Evolutionary conservation across 2,797 vertebrate genomes (phyloP), one percentile per base, ranked within the genome.

Genomic region (Alauda arvensis): DNA sequence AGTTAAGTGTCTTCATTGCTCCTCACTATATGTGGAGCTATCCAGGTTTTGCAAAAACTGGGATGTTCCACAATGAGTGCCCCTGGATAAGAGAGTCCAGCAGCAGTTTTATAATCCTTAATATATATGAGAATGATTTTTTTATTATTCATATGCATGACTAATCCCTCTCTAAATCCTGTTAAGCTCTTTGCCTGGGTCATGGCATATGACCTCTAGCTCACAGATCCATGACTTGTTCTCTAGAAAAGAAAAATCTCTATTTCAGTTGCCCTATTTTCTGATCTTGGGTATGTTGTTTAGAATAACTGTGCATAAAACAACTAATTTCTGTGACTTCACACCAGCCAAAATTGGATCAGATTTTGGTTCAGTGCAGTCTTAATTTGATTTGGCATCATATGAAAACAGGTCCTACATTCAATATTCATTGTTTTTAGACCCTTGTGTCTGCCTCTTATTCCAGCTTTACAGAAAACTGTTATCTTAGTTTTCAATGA

Each of bases 161-260:
- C 71, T 92, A 92, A 95, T 94, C 88, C 46, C 25, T 79, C 65
- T 90, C 40, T 84, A 81, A 91, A 93, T 82, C 87, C 77, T 70
- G 43, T 89, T 90, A 93, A 93, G 75, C 45, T 93, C 67, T 93
- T 93, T 88, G 51, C 65, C 46, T 69, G 59, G 83, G 57, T 89
- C 81, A 28, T 65, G 71, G 49, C 51, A 25, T 89, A 51, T 71
- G 84, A 80, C 66, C 59, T 0, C 48, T 71, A 77, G 65, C 56
- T 84, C 55, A 82, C 14, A 55, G 66, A 87, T 82, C 71, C 57
- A 37, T 59, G 81, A 86, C 76, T 45, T 86, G 21, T 24, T 90
- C 77, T 75, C 23, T 31, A 74, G 72, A 61, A 79, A 90, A 77
- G n/a, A 78, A 76, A 66, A 82, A 77, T 34, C 34, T 55, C 65